Evolutionary conservation across 2,888 invertebrate genomes (phyloP).

Genomic region (Hydraecia micacea): DNA sequence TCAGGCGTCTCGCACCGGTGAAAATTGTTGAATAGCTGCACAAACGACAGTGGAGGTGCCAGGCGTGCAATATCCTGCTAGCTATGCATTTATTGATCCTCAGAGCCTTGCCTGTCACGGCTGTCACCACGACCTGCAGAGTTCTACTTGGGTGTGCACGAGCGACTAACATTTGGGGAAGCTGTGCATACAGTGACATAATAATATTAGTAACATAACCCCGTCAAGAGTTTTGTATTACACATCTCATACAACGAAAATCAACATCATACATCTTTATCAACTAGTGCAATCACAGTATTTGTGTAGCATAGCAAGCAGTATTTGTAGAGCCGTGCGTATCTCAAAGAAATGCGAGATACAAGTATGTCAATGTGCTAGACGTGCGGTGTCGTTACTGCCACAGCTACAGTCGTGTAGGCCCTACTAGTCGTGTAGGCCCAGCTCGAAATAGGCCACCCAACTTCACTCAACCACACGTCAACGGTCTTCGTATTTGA

Average conservation of each 20-base stretch:
- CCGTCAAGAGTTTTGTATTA: background rate
- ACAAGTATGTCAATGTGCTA: background rate
- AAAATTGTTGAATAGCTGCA: background rate
- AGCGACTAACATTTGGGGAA: background rate
- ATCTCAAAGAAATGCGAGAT: conserved; percentile 1
- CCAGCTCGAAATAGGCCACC: background rate
- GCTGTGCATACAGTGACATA: background rate
- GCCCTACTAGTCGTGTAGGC: background rate
- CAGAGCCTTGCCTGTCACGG: background rate
- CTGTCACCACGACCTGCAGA: background rate
- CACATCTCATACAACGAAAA: background rate
- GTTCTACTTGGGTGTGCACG: background rate
- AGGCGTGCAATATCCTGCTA: background rate
- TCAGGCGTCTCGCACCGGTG: background rate
- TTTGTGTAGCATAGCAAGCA: conserved; percentile 15
- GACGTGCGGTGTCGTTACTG: background rate
- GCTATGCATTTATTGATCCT: background rate
- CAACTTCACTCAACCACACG: background rate
- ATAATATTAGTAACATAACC: background rate
- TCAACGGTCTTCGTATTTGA: background rate
- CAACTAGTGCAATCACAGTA: conserved; percentile 7
- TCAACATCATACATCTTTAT: background rate
- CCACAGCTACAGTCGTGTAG: background rate
- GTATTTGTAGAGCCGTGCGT: conserved; percentile 25
- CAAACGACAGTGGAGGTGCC: background rate